These are phyloP conservation scores for Caenorhabditis sp. DNA, from an alignment of 2,888 invertebrate genomes.

Conservation along the genomic window DNA sequence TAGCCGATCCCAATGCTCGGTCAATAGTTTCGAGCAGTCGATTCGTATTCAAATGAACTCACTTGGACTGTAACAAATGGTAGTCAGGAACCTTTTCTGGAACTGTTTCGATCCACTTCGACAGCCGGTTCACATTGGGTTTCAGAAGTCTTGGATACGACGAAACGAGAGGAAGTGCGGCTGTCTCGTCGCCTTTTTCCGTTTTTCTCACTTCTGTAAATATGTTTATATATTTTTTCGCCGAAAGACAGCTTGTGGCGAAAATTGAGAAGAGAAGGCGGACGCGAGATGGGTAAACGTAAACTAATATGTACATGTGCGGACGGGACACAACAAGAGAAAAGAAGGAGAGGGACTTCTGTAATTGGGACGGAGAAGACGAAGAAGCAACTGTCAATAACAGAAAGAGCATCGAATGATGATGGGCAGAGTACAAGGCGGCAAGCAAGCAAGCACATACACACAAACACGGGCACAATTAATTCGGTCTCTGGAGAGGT, in stretches of 20 bases:
- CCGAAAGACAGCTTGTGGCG: slow-evolving; percentile 39
- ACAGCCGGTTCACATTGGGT: slow-evolving; percentile 39
- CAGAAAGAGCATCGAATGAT: slow-evolving; percentile 3
- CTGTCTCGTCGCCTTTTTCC: slow-evolving; percentile 8
- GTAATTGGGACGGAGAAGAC: too few species aligned
- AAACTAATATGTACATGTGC: slow-evolving; percentile 57
- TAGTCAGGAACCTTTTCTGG: not conserved
- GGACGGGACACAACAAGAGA: slow-evolving; percentile 1
- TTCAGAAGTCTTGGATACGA: slow-evolving; percentile 32
- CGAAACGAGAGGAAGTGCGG: slow-evolving; percentile 3
- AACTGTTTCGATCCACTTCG: not conserved
- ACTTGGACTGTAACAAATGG: not conserved
- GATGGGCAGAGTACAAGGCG: not conserved
- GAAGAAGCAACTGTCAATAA: slow-evolving; percentile 6
- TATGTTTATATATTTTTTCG: slow-evolving; percentile 40
- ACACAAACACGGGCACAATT: not conserved
- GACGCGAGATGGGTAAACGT: slow-evolving; percentile 36
- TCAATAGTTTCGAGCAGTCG: too few species aligned
- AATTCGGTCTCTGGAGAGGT: slow-evolving; percentile 8
- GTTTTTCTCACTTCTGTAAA: slow-evolving; percentile 51
- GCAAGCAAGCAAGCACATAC: too few species aligned
- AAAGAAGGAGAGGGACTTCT: not conserved
- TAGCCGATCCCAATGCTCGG: too few species aligned
- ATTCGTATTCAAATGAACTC: not conserved
- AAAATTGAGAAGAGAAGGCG: slow-evolving; percentile 49